Conservation (phyloP, 1,140 invertebrate genomes). For the Solenopsis fugax region DNA sequence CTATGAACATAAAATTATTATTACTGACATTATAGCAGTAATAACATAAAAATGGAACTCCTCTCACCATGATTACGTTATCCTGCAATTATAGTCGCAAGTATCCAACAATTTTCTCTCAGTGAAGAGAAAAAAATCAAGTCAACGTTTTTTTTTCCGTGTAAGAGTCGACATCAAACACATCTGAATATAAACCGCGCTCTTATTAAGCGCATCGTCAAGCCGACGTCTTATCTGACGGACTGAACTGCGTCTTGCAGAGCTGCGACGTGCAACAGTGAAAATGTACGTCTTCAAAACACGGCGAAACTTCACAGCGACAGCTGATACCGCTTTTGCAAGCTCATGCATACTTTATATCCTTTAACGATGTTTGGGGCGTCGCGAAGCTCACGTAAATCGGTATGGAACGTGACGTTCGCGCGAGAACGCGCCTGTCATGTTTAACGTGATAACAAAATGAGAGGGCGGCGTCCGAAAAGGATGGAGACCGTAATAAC, state of each 20-base stretch:
- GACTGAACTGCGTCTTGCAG: not conserved
- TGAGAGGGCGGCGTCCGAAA: not conserved
- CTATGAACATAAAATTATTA: too few relatives aligned
- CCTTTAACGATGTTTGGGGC: conserved; percentile 11
- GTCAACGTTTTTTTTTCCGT: too few relatives aligned
- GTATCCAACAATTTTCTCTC: too few relatives aligned
- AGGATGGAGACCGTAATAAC: not conserved
- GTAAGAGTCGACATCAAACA: not conserved
- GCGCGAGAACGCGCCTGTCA: not conserved
- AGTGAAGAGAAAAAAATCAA: too few relatives aligned
- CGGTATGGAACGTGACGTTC: conserved; percentile 8
- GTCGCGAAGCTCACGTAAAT: not conserved
- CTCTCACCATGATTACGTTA: too few relatives aligned
- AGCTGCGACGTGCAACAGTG: not conserved
- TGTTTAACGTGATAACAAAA: conserved; percentile 18
- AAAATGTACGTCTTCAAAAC: conserved; percentile 18
- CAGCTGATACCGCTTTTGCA: conserved; percentile 20
- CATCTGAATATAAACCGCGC: not conserved
- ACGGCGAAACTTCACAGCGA: conserved; percentile 31
- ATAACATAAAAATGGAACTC: too few relatives aligned
- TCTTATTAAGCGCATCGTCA: not conserved
- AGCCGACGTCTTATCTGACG: not conserved
- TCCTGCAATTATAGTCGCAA: too few relatives aligned
- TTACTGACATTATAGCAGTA: too few relatives aligned
- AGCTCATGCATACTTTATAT: conserved; percentile 35